Conservation (phyloP, 2,797 vertebrate species). For the Enteromius fasciolatus region DNA sequence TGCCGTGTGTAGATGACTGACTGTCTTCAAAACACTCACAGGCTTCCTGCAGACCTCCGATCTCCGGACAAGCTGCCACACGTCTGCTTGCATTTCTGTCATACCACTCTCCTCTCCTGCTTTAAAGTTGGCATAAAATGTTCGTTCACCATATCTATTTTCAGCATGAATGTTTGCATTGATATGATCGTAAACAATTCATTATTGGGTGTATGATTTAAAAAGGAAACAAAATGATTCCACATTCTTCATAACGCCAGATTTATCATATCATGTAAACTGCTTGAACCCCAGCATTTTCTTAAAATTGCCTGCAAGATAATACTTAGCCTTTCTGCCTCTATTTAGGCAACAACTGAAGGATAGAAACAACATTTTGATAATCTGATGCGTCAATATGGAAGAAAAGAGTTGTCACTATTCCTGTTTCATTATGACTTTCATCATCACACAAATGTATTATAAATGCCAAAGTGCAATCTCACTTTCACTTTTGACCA, state of each 20-base stretch:
- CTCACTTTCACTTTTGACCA: neutral
- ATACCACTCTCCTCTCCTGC: conserved; percentile 47
- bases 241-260: no score
- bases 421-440: neutral
- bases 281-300: neutral
- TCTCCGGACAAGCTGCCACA: conserved; percentile 60
- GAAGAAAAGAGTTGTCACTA: neutral
- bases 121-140: conserved; percentile 6
- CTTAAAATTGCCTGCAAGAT: neutral
- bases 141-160: neutral
- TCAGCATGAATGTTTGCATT: neutral
- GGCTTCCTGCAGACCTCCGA: conserved; percentile 11
- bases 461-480: neutral
- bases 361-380: neutral
- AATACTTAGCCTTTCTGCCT: neutral
- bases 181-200: neutral
- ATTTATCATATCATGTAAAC: neutral
- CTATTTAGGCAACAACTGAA: neutral
- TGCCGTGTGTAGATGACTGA: conserved; percentile 16
- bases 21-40: conserved; percentile 9
- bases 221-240: no score
- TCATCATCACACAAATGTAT: neutral
- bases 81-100: conserved; percentile 67
- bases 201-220: neutral
- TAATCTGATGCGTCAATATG: neutral